These are phyloP conservation scores for Malurus alboscapulatus DNA, from an alignment of 2,113 vertebrate species.

Conservation along the genomic window DNA sequence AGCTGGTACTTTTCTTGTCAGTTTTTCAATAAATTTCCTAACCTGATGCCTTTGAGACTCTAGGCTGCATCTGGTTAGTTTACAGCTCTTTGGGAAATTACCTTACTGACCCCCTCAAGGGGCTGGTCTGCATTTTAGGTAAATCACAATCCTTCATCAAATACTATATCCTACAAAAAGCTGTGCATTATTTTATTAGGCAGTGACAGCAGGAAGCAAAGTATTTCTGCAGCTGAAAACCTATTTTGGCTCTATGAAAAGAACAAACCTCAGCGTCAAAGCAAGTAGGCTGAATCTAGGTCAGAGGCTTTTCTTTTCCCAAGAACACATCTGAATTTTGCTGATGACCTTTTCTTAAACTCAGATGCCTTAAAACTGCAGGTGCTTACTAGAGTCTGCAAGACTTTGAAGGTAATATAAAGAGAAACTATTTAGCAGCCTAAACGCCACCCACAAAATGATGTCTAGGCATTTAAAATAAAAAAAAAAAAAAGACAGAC, in stretches of 20 bases:
- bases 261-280: not conserved
- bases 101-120: not conserved
- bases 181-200: constrained; percentile 6
- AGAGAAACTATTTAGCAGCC: not conserved
- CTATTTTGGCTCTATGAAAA: not conserved
- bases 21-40: not conserved
- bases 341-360: constrained; percentile 6
- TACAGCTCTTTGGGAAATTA: not conserved
- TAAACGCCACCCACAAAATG: not conserved
- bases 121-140: not conserved
- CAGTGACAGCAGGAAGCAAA: constrained; percentile 4
- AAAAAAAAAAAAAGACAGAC: no score
- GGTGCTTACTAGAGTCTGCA: not conserved
- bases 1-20: not conserved
- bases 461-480: not conserved
- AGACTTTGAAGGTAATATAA: not conserved
- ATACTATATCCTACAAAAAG: not conserved
- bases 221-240: not conserved
- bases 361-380: not conserved
- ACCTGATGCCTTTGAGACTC: not conserved
- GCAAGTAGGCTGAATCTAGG: constrained; percentile 8
- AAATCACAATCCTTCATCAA: not conserved
- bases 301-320: not conserved
- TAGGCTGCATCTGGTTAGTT: not conserved
- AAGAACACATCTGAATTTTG: not conserved